Evolutionary conservation across 2,888 invertebrate species (phyloP).

Genomic region (Formica aserva): DNA sequence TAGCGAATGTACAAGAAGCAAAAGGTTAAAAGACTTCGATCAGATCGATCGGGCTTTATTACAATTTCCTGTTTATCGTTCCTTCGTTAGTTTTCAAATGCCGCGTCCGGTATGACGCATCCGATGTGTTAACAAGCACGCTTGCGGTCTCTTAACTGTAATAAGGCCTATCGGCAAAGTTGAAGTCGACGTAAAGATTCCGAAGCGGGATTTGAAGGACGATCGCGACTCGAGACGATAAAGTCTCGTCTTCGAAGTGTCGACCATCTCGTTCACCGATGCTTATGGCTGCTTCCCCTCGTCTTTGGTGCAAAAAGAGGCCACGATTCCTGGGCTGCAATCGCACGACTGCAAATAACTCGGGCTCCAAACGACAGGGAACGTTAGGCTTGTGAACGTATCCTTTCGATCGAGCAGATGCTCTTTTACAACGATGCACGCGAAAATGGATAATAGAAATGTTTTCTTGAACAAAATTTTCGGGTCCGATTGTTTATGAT

Average conservation of each 20-base stretch:
- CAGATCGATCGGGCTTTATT: neutral
- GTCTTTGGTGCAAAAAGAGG: slow-evolving; percentile 72
- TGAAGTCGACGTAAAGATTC: neutral
- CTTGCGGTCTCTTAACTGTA: neutral
- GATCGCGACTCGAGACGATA: slow-evolving; percentile 32
- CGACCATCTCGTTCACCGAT: slow-evolving; percentile 37
- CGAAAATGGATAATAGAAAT: slow-evolving; percentile 15
- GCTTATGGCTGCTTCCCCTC: slow-evolving; percentile 49
- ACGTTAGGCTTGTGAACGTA: slow-evolving; percentile 68
- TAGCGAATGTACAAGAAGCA: neutral
- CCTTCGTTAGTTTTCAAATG: neutral
- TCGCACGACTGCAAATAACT: slow-evolving; percentile 75
- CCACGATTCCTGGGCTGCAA: slow-evolving; percentile 68
- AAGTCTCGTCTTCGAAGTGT: slow-evolving; percentile 52
- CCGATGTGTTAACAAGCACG: neutral
- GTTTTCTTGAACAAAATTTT: neutral
- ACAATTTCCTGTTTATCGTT: neutral
- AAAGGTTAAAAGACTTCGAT: neutral
- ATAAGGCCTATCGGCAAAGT: neutral
- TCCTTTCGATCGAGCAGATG: slow-evolving; percentile 62
- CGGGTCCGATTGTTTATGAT: neutral
- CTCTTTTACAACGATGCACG: neutral
- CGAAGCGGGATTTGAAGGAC: slow-evolving; percentile 27
- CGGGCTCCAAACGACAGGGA: slow-evolving; percentile 66
- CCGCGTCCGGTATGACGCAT: neutral